Evolutionary conservation across 1,140 invertebrate genomes (phyloP).

Genomic region (Antheraea mylitta): DNA sequence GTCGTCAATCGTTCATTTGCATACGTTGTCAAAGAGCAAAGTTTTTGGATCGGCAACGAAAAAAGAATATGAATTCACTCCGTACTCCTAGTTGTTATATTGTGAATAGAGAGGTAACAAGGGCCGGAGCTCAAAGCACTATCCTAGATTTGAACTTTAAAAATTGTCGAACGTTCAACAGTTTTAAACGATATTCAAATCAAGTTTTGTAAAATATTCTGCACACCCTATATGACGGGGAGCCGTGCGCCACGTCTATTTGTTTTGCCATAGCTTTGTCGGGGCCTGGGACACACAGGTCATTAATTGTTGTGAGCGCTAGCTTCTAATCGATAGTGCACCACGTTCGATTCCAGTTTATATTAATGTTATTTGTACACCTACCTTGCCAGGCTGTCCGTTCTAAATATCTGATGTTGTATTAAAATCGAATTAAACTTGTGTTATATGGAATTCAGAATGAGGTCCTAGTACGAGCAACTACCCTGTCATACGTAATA

Average conservation of each 20-base stretch:
- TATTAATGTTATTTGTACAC: conserved; percentile 75
- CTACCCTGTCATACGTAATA: not conserved
- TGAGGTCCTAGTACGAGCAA: not conserved
- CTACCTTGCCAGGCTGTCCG: conserved; percentile 17
- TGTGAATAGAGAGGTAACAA: not conserved
- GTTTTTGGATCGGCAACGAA: not conserved
- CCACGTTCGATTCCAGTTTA: conserved; percentile 75
- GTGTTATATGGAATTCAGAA: not conserved
- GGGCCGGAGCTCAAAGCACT: not conserved
- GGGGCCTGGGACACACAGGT: conserved; percentile 74
- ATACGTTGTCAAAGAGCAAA: not conserved
- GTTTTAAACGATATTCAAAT: conserved; percentile 1
- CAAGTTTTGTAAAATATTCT: not conserved
- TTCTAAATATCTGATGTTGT: conserved; percentile 29
- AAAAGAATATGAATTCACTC: not conserved
- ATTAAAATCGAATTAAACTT: conserved; percentile 2
- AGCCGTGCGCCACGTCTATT: conserved; percentile 67
- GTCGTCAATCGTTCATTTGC: not conserved
- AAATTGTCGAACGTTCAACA: not conserved
- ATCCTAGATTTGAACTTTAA: not conserved
- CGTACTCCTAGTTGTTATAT: not conserved
- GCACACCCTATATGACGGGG: conserved; percentile 38
- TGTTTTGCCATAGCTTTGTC: conserved; percentile 77
- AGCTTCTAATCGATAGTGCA: conserved; percentile 73
- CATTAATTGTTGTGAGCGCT: conserved; percentile 78